These are phyloP conservation scores for Rapana venosa DNA, from an alignment of 2,888 invertebrate species.

Conservation along the genomic window DNA sequence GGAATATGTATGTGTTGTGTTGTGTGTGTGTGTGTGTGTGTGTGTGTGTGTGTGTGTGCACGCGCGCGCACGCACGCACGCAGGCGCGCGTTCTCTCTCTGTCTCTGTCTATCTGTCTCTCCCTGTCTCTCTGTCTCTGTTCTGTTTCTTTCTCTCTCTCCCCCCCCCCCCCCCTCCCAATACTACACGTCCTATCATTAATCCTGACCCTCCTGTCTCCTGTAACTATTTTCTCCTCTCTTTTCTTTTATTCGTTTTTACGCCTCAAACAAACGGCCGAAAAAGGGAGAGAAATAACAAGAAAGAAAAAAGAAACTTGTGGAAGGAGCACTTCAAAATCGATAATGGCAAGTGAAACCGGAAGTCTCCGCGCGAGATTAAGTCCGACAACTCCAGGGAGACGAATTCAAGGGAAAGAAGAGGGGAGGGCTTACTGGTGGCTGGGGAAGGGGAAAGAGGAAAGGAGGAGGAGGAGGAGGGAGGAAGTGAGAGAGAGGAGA, in stretches of 20 bases:
- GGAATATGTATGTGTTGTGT: too few species aligned
- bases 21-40: not conserved
- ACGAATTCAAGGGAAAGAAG: not conserved
- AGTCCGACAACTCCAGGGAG: not conserved
- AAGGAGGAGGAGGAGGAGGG: not conserved
- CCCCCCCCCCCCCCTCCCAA: not conserved
- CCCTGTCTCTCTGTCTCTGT: not conserved
- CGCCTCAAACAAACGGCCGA: not conserved
- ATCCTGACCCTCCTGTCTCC: too few species aligned
- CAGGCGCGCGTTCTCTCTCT: not conserved
- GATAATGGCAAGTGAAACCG: constrained; percentile 16
- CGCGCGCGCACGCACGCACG: not conserved
- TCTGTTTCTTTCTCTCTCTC: not conserved
- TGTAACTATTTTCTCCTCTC: too few species aligned
- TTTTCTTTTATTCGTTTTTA: too few species aligned
- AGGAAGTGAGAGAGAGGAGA: not conserved
- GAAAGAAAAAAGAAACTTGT: constrained; percentile 1
- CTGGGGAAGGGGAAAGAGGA: not conserved
- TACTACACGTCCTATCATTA: too few species aligned
- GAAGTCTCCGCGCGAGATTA: constrained; percentile 29
- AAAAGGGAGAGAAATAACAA: not conserved
- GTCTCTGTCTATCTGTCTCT: not conserved
- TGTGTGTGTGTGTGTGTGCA: not conserved
- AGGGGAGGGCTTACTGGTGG: not conserved
- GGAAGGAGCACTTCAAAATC: constrained; percentile 10